These are phyloP conservation scores for Ictalurus furcatus DNA, from an alignment of 2,113 vertebrate species.

Conservation along the genomic window DNA sequence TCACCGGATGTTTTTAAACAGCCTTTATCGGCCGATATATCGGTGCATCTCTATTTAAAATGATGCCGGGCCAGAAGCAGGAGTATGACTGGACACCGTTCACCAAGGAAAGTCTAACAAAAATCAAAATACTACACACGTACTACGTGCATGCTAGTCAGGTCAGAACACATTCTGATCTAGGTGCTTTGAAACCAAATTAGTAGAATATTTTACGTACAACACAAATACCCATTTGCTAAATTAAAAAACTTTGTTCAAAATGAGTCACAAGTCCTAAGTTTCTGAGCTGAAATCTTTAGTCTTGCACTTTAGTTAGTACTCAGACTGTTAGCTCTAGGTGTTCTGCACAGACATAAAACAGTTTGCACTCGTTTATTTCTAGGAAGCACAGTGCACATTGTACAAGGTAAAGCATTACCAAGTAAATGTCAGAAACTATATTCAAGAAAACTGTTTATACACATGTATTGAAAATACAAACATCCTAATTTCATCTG, in stretches of 20 bases:
- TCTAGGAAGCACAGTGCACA: background rate
- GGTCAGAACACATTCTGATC: background rate
- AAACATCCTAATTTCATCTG: background rate
- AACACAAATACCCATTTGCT: background rate
- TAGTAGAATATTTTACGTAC: background rate
- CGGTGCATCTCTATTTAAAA: too few species aligned
- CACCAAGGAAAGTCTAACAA: background rate
- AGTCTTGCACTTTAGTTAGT: background rate
- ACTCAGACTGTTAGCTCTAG: background rate
- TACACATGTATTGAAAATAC: background rate
- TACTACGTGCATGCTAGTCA: background rate
- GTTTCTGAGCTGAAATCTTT: background rate
- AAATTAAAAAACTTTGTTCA: background rate
- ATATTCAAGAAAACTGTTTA: background rate
- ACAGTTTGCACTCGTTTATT: background rate
- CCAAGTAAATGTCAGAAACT: background rate
- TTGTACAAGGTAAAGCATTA: background rate
- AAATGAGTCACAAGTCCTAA: background rate
- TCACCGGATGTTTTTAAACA: too few species aligned
- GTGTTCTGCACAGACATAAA: background rate
- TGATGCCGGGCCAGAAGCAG: background rate
- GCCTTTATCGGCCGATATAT: too few species aligned
- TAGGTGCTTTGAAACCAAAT: background rate
- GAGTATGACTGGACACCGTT: background rate
- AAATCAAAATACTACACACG: too few species aligned